Evolutionary conservation across 2,888 invertebrate genomes (phyloP), one percentile per base, ranked within the genome.

Genomic region (Crepidodera aurea): DNA sequence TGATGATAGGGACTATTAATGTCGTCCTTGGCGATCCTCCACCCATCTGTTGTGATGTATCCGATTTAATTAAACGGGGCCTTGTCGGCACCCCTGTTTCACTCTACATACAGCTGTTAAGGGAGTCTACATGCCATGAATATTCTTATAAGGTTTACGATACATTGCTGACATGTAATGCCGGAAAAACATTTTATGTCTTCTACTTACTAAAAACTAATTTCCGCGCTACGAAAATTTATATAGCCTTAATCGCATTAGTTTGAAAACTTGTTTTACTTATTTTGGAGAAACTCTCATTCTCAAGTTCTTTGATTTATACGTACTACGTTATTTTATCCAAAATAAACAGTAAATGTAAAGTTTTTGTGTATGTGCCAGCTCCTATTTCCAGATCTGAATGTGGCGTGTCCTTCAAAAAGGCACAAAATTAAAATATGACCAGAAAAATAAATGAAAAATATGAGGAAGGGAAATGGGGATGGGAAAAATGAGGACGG

Each of bases 31-130:
- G 16, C 57, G 59, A 51, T 60, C 63, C 50, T 60, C 67, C 63
- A 61, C 71, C 74, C 77, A 74, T 75, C 76, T 77, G 76, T 76
- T 71, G 72, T 68, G 69, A 73, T 74, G 73, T 75, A 73, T 72
- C 73, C 73, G 72, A 75, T 77, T 77, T 76, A 77, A 76, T 77
- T 77, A 76, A 77, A 76, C 72, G 69, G 66, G 63, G 53, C 57
- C 25, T 40, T 37, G 48, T 46, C 44, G 37, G 42, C 42, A 34
- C 27, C 65, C 62, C 65, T 48, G 56, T 62, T 62, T 62, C 48
- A 63, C 62, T 61, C 46, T 27, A 48, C 16, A 59, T 54, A 67
- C 71, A 71, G 67, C 69, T 71, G 71, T 68, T 67, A 62, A 56
- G 63, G 50, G 48, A 37, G 61, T 44, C 37, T 60, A 65, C 67